phyloP scores from a whole-genome alignment of 2,797 vertebrate species.

The Melanotaenia boesemani region DNA sequence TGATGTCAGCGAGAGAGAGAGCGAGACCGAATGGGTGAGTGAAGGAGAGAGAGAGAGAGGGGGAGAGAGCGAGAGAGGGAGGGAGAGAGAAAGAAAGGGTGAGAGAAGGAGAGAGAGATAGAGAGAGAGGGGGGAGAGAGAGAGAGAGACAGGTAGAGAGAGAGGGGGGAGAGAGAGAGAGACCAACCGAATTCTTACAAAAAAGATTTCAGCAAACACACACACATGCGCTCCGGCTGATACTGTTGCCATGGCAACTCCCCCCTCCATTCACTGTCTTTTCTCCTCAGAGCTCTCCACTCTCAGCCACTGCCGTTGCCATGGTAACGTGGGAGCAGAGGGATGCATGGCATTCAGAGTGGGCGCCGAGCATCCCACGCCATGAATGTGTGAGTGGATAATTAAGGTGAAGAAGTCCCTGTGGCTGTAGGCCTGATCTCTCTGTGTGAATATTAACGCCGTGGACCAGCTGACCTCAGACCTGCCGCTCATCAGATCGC shows the following conservation, averaged over 20 bases:
- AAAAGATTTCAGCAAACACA: conserved; percentile 23
- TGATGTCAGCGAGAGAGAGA: conserved; percentile 54
- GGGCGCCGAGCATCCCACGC: conserved; percentile 48
- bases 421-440: background rate
- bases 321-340: conserved; percentile 49
- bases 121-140: background rate
- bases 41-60: background rate
- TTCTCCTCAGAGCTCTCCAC: background rate
- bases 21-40: background rate
- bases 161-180: conserved; percentile 7
- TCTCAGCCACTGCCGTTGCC: conserved; percentile 34
- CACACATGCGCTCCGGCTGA: conserved; percentile 34
- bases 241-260: conserved; percentile 66
- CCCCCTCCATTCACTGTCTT: conserved; percentile 1
- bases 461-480: conserved; percentile 8
- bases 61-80: background rate
- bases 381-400: conserved; percentile 11
- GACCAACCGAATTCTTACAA: conserved; percentile 16
- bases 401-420: background rate
- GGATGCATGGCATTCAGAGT: conserved; percentile 56
- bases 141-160: too few relatives aligned
- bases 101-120: too few relatives aligned
- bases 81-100: background rate
- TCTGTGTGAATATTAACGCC: background rate
- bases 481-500: background rate